phyloP scores from a whole-genome alignment of 2,113 vertebrate genomes.

The Struthio camelus region DNA sequence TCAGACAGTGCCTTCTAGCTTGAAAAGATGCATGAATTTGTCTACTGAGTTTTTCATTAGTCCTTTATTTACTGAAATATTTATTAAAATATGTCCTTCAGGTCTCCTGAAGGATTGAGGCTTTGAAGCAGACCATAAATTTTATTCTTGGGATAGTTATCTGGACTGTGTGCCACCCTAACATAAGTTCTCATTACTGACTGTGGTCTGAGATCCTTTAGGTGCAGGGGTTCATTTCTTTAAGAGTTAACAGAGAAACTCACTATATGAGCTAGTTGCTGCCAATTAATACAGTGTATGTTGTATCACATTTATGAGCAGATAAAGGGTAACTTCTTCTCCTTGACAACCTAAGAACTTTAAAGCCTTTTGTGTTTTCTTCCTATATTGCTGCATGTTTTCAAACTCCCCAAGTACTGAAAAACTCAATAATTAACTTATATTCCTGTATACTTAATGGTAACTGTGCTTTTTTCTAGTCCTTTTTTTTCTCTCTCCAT shows the following conservation, averaged over 20 bases:
- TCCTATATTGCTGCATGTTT: background rate
- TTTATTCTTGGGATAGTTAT: background rate
- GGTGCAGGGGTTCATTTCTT: background rate
- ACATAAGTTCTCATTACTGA: background rate
- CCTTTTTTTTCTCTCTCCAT: background rate
- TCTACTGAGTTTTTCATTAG: background rate
- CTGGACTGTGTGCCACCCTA: background rate
- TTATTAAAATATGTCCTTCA: rapidly evolving
- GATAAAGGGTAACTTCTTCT: constrained; percentile 5
- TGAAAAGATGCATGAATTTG: rapidly evolving
- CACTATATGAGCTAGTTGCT: constrained; percentile 22
- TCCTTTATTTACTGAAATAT: background rate
- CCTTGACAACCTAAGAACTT: background rate
- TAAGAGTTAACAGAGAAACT: background rate
- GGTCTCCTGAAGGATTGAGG: background rate
- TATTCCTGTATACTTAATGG: background rate
- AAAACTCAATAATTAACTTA: background rate
- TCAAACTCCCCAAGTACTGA: background rate
- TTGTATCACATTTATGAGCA: constrained; percentile 5
- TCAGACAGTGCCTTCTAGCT: background rate
- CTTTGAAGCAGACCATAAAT: background rate
- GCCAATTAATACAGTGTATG: constrained; percentile 45
- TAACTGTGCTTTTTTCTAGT: background rate
- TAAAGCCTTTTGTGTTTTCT: background rate
- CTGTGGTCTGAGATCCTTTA: background rate